Evolutionary conservation across 2,797 vertebrate genomes (phyloP).

Genomic region (Borostomias antarcticus): DNA sequence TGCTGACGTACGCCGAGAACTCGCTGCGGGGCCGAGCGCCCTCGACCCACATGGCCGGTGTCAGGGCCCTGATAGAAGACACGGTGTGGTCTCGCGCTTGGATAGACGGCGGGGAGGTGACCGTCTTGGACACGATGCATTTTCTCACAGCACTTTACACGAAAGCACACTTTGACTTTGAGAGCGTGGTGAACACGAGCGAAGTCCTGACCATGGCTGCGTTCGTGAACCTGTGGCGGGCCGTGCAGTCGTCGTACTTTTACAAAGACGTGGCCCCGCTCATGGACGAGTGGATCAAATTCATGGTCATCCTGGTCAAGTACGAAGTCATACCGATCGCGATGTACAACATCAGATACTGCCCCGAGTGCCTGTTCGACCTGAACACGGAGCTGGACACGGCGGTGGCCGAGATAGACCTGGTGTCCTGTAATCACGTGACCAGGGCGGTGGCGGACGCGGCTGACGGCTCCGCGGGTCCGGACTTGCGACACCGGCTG

Average conservation of each 20-base stretch:
- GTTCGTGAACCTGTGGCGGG: neutral
- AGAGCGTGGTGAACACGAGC: neutral
- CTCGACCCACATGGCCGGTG: neutral
- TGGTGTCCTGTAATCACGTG: slow-evolving; percentile 2
- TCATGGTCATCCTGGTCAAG: slow-evolving; percentile 1
- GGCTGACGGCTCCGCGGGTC: neutral
- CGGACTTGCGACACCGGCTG: too few relatives aligned
- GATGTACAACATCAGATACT: neutral
- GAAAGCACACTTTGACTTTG: slow-evolving; percentile 2
- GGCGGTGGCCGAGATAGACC: neutral
- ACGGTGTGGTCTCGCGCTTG: slow-evolving; percentile 2
- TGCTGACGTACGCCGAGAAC: slow-evolving; percentile 3
- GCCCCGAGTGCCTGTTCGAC: slow-evolving; percentile 3
- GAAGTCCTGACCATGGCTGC: neutral
- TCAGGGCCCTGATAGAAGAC: slow-evolving; percentile 6
- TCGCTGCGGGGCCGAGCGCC: neutral
- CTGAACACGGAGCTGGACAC: slow-evolving; percentile 1
- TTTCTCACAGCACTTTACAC: slow-evolving; percentile 1
- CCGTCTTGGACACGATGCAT: neutral
- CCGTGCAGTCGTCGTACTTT: neutral
- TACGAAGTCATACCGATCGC: slow-evolving; percentile 5
- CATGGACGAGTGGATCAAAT: slow-evolving; percentile 4
- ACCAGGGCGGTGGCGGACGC: neutral
- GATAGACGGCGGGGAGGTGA: neutral
- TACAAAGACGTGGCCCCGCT: neutral